Evolutionary conservation across 2,888 invertebrate genomes (phyloP), one percentile per base, ranked within the genome.

Genomic region (Melieria omissa): DNA sequence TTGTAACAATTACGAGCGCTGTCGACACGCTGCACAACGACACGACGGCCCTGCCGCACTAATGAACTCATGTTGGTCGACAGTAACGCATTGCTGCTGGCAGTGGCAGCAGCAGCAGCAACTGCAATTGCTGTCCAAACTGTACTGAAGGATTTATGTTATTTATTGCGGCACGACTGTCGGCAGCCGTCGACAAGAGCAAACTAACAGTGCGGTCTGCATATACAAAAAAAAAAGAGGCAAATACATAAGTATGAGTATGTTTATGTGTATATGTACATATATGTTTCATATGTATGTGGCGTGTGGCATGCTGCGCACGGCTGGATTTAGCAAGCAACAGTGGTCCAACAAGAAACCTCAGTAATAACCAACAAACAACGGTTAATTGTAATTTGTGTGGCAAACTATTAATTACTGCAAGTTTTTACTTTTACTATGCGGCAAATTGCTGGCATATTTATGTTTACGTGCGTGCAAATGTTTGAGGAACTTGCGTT

Each of bases 301-400:
- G 46, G 65, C 65, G 41, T 57, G 77, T 71, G 73, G 73, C 73
- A 74, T 63, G 67, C 73, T 77, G 80, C 72, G 69, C 47, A 47
- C 65, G 45, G n/a, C 12, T 16, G 12, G 1, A 12, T 65, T 46
- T 10, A 46, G 46, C 7, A 8, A 10, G 9, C 46, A 9, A 47
- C 6, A 29, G 42, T 47, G 55, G 29, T 14, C 16, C n/a, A 44
- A 41, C 5, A 29, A 64, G 8, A 16, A 65, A 41, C 41, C 3
- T 9, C 41, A 57, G 5, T 1, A 14, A 16, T 10, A 42, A 29
- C 42, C 58, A 42, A 58, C 58, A 16, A 70, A 58, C 65, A 57
- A 65, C 65, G 46, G 65, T 62, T 65, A 66, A 71, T 65, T 71
- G 65, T 66, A 66, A 71, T 65, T 58, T 66, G 66, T 70, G 70